Evolutionary conservation across 2,888 invertebrate genomes (phyloP), one percentile per base, ranked within the genome.

Genomic region (Nephrotoma guestfalica): DNA sequence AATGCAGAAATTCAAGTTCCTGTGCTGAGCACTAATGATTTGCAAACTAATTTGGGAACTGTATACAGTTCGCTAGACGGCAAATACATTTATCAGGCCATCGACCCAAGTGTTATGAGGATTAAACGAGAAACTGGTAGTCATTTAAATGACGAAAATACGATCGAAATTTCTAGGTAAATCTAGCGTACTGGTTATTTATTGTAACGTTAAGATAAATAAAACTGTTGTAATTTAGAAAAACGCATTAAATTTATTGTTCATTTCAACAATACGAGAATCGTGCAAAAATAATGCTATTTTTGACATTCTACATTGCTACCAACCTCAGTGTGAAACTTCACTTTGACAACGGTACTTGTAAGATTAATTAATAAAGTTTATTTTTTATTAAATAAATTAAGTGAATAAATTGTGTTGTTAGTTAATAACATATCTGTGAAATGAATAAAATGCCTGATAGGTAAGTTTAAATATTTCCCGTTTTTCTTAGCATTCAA

Each of bases 71-170:
- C 42, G 2, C 41, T 86, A 11, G 86, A 86, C n/a, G 51, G 47
- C 40, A 86, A 86, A 86, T 51, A 86, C 6, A 86, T 86, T 57
- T 86, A 86, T 41, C 86, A 86, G 15, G 86, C 86, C 41, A 86
- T 86, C 11, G 86, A 86, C 57, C 86, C 86, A 1, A 86, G 41
- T 86, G 41, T 86, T 41, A 57, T 86, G 11, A 13, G 86, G 41
- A 86, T 86, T 57, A 51, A 86, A 13, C 57, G 57, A 2, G 86
- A 57, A 41, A 9, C 71, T 71, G 9, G 71, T 11, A 71, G 13
- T 30, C 71, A 30, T 9, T 30, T 71, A 30, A 30, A 30, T 9
- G 30, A 71, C 3, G 30, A 13, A 71, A 71, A 30, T 11, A 18
- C 71, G 9, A 71, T 30, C 11, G 71, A 2, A 11, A 71, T 71